Percentiles rank a stretch among this genome's conserved stretches.
phyloP scores from a whole-genome alignment of 2,113 vertebrate genomes.

The Canis aureus region DNA sequence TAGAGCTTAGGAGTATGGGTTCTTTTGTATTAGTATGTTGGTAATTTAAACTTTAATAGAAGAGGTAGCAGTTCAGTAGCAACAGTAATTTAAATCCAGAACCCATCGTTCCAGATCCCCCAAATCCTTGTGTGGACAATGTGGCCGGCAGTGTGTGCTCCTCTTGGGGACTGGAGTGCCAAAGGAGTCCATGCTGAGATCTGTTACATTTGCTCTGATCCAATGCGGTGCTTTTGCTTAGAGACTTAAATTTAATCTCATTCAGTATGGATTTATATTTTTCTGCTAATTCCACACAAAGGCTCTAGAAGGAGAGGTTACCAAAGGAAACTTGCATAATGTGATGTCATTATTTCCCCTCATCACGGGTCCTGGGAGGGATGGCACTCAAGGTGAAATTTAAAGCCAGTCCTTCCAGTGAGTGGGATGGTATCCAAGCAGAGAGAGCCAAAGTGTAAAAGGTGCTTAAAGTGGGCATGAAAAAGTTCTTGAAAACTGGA shows the following conservation, averaged over 20 bases:
- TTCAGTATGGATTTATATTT: background rate
- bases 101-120: background rate
- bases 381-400: background rate
- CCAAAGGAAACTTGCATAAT: background rate
- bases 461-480: background rate
- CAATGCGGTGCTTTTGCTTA: background rate
- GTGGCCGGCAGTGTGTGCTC: background rate
- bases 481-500: slow-evolving; percentile 63
- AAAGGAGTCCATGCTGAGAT: background rate
- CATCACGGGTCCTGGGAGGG: background rate
- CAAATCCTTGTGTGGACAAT: background rate
- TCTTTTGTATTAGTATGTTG: background rate
- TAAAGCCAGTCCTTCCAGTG: background rate
- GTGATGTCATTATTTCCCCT: background rate
- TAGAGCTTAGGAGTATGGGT: background rate
- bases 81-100: background rate
- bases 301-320: background rate
- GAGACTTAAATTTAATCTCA: background rate
- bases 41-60: background rate
- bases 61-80: background rate
- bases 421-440: background rate
- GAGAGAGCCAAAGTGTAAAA: slow-evolving; percentile 54
- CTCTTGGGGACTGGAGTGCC: background rate
- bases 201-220: background rate
- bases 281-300: background rate